These are phyloP conservation scores for Xestia c-nigrum DNA, from an alignment of 2,888 invertebrate species.

Conservation along the genomic window DNA sequence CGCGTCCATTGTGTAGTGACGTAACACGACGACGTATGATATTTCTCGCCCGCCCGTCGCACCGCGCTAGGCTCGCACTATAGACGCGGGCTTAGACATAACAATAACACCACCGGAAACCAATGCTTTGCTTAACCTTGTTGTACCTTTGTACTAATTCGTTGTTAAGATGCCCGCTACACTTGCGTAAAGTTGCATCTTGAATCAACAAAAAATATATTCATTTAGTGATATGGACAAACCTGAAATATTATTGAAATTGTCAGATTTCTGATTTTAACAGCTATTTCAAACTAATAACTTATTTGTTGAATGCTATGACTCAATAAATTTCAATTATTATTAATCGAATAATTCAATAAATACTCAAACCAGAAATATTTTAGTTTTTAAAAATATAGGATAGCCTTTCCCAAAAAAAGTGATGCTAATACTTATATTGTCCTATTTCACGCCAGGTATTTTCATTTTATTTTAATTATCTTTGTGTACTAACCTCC, in stretches of 20 bases:
- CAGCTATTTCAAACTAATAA: neutral
- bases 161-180: neutral
- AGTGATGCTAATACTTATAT: neutral
- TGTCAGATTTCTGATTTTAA: neutral
- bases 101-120: conserved; percentile 16
- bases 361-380: neutral
- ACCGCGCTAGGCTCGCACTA: too few species aligned
- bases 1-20: too few species aligned
- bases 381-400: neutral
- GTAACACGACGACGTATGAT: too few species aligned
- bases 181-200: neutral
- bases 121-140: neutral
- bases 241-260: neutral
- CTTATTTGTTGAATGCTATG: neutral
- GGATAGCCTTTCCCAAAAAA: neutral
- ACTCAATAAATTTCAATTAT: too few species aligned
- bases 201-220: neutral
- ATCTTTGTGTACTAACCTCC: conserved; percentile 93
- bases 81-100: neutral
- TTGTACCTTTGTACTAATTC: neutral
- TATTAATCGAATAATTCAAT: too few species aligned
- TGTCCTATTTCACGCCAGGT: neutral
- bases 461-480: neutral
- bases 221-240: neutral
- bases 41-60: neutral